Base-by-base conservation (phyloP, 2,888 invertebrate species). In the Gisinianus flammeolus region DNA sequence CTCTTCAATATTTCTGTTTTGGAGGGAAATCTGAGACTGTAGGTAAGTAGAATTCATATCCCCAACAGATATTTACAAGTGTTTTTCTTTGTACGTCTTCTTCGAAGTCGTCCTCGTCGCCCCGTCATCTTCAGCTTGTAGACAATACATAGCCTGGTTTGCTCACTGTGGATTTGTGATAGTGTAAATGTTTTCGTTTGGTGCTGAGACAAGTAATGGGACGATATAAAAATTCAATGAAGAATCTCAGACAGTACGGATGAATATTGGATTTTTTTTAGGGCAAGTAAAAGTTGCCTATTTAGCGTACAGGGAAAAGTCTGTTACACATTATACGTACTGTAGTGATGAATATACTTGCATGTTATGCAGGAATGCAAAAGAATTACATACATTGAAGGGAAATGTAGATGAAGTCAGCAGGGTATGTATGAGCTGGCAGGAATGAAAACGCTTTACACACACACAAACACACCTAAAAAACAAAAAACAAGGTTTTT, bases 201-300 rank as follows among this genome's bases (percentile, higher is more conserved):
- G 33, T 5, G 35, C 33, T 35, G 68, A 16, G 68, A 33, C 68
- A 35, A 16, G 35, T 68, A 68, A 68, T 68, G 68, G 68, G 5
- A 26, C 24, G 4, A 35, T 68, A 68, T 68, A 68, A 68, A 68
- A 68, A 68, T 68, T 35, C 68, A 68, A 68, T 68, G 68, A 68
- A 33, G 68, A 35, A 68, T 68, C 68, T 31, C 68, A 62, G 31
- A 22, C 68, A 68, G 22, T 68, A 4, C 16, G 31, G 66, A 66
- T 66, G 68, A 68, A 68, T 68, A 68, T 68, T 68, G 68, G 68
- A 68, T 68, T 68, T 68, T 31, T 68, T n/a, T 22, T 24, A 5
- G 12, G 35, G 6, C 35, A 12, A 8, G 12, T 12, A 35, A 35
- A 35, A 35, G 35, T 35, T 35, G 12, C 12, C 35, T 12, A 35